Evolutionary conservation across 92 coral and sea anemone genomes (phyloP), one percentile per base, ranked within the genome.

Genomic region (Porites cylindrica): DNA sequence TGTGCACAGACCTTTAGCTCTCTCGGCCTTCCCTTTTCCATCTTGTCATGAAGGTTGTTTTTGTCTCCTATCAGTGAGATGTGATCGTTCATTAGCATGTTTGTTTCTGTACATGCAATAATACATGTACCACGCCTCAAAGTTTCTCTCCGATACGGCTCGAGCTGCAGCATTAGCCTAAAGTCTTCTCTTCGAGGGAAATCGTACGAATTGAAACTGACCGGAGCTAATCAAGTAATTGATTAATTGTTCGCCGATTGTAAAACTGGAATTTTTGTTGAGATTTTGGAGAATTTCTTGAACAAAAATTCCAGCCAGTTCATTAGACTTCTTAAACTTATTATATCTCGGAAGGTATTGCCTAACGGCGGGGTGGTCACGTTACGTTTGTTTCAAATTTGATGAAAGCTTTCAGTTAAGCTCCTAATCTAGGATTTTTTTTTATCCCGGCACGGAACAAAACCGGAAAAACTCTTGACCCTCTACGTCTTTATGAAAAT

Each of bases 1-100:
- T 95, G 91, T 8, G 93, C 96, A 63, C 98, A 95, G 29, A 76
- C 70, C 29, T 88, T 85, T 71, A 63, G 68, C 56, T 85, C 89
- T 32, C 70, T 86, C 59, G 62, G 32, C 60, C 13, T 74, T 61
- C 38, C 72, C 63, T 83, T 51, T 32, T 73, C 73, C 23, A n/a
- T 56, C 56, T 81, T 81, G 69, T 81, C 58, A 29, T 21, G 66
- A 54, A 21, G 29, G 11, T 69, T 69, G 66, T 81, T 67, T 53
- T 56, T 58, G 85, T 81, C 77, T 20, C 23, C 85, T 81, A 43
- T 21, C 26, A 81, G 8, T 26, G 20, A 69, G 8, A 52, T 38
- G 47, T 0, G 56, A 56, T 11, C 50, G 53, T 21, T 80, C 73
- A 80, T 51, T 12, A 67, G 52, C 8, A 51, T 18, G n/a, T 20